Evolutionary conservation across 2,888 invertebrate genomes (phyloP), one percentile per base, ranked within the genome.

Genomic region (Agrochola circellaris): DNA sequence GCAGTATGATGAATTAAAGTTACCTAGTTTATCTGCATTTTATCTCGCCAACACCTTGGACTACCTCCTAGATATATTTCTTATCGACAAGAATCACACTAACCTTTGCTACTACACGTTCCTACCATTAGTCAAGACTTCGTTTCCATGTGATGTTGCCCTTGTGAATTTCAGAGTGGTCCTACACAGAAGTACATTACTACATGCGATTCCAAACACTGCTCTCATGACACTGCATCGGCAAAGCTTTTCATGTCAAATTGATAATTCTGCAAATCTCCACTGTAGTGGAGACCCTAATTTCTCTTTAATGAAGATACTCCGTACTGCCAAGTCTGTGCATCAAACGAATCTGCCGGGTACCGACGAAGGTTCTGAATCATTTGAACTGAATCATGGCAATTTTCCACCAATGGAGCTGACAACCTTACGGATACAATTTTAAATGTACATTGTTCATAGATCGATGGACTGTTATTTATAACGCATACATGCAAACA

Each of bases 391-490:
- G 17, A 92, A 91, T 82, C 84, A 91, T 76, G 85, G 79, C 3
- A 94, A 93, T 77, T 95, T 96, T 77, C 91, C 94, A 15, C 89
- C 93, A 0, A 95, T 95, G 95, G 95, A 95, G 88, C 83, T 96
- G 73, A 91, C 88, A 20, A 94, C 95, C 0, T 80, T 96, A 65
- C 89, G 92, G 83, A 85, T 95, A 81, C 86, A 92, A 77, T 96
- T 94, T 90, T 93, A 82, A 79, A 56, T 45, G 15, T 17, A 42
- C 20, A 38, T 51, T 58, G 26, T 58, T 61, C 9, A 26, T 20
- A 45, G 3, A 65, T 30, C 1, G 23, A 45, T 45, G 65, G 38
- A 30, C 54, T 78, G 48, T 30, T 48, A 34, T 45, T 45, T 51
- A n/a, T 6, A 26, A 66, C 17, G 26, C 58, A 15, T 30, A 26